Conservation (phyloP, 1,140 invertebrate species). For the Sarcophaga bullata region DNA sequence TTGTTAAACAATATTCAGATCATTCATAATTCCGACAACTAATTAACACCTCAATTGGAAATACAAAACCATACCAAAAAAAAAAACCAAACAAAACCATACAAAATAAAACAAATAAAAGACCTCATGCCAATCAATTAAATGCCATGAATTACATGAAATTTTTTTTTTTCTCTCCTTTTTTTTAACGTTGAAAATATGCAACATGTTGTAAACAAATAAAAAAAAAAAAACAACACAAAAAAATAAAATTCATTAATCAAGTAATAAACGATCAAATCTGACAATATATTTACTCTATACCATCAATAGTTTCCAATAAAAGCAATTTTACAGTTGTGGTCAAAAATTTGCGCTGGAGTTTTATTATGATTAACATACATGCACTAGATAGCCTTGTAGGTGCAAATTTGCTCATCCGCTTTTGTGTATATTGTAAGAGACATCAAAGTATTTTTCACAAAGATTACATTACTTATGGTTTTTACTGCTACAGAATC, state of each 20-base stretch:
- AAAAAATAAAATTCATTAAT: not conserved
- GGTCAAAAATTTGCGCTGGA: too few relatives aligned
- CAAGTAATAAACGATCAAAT: not conserved
- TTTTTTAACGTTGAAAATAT: not conserved
- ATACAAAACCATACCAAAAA: conserved; percentile 1
- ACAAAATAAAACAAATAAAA: not conserved
- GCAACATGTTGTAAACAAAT: not conserved
- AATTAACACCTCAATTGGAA: not conserved
- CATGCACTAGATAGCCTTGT: too few relatives aligned
- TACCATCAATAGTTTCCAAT: too few relatives aligned
- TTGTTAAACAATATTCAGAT: not conserved
- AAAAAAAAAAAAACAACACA: not conserved
- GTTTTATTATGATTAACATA: too few relatives aligned
- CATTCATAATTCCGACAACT: conserved; percentile 14
- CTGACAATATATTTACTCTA: not conserved
- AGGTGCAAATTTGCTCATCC: too few relatives aligned
- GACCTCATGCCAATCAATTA: not conserved
- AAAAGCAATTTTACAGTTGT: too few relatives aligned
- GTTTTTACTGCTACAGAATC: too few relatives aligned
- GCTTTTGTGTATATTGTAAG: too few relatives aligned
- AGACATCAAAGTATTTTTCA: too few relatives aligned
- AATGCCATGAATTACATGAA: not conserved
- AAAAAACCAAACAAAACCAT: not conserved
- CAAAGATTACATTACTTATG: too few relatives aligned
- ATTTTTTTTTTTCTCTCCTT: too few relatives aligned